Percentiles rank a stretch among this genome's conserved stretches.
phyloP scores from a whole-genome alignment of 2,113 vertebrate species.

The Diphyllodes magnificus region DNA sequence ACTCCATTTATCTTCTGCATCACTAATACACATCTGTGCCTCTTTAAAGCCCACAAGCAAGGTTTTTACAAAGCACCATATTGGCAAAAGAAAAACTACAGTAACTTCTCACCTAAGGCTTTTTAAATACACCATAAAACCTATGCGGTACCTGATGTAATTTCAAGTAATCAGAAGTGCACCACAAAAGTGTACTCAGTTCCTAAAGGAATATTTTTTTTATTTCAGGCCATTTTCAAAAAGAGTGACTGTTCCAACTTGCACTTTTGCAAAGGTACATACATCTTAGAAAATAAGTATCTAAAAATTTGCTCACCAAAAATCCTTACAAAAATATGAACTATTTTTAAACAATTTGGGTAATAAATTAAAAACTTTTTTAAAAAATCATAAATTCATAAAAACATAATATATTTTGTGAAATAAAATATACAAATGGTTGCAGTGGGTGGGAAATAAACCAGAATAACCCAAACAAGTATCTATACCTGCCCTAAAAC shows the following conservation, averaged over 20 bases:
- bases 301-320: neutral
- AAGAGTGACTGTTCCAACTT: neutral
- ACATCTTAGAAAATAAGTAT: neutral
- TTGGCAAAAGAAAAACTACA: neutral
- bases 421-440: neutral
- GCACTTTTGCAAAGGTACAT: neutral
- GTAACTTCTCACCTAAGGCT: neutral
- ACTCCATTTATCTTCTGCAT: neutral
- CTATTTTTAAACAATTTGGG: neutral
- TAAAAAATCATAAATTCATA: neutral
- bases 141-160: neutral
- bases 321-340: neutral
- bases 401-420: neutral
- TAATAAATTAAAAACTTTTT: neutral
- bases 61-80: neutral
- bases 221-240: neutral
- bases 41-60: neutral
- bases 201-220: neutral
- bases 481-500: neutral
- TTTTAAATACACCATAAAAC: neutral
- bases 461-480: neutral
- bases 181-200: neutral
- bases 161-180: neutral
- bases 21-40: neutral
- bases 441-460: neutral